These are phyloP conservation scores for Carposina sasakii DNA, from an alignment of 1,140 invertebrate genomes.

Conservation along the genomic window DNA sequence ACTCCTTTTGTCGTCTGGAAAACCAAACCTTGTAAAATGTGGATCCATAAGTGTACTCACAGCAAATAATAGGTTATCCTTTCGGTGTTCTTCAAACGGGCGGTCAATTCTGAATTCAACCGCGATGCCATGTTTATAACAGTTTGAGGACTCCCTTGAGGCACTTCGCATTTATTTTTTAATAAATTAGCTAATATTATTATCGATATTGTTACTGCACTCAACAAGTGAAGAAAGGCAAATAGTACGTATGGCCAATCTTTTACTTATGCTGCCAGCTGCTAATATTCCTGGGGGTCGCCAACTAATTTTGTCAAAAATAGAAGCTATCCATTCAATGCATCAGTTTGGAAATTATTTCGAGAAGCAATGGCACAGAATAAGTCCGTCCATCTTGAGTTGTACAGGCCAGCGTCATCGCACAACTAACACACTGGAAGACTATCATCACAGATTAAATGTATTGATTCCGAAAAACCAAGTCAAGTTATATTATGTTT, in stretches of 20 bases:
- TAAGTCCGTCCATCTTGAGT: not conserved
- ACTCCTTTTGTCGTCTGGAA: too few relatives aligned
- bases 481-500: too few relatives aligned
- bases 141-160: too few relatives aligned
- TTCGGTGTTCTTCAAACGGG: too few relatives aligned
- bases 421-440: not conserved
- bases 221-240: not conserved
- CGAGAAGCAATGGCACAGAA: not conserved
- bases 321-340: not conserved
- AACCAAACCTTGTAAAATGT: too few relatives aligned
- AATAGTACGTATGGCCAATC: not conserved
- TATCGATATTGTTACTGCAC: too few relatives aligned
- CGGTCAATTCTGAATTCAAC: too few relatives aligned
- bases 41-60: too few relatives aligned
- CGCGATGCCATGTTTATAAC: too few relatives aligned
- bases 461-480: not conserved
- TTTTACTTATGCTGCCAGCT: not conserved
- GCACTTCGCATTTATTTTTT: too few relatives aligned
- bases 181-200: too few relatives aligned
- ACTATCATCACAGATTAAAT: not conserved
- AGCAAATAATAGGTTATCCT: too few relatives aligned
- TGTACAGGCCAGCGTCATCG: not conserved
- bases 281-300: not conserved
- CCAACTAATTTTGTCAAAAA: not conserved
- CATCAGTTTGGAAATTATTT: not conserved